These are phyloP conservation scores for Cephus rjabovi DNA, from an alignment of 2,888 invertebrate genomes.

Conservation along the genomic window DNA sequence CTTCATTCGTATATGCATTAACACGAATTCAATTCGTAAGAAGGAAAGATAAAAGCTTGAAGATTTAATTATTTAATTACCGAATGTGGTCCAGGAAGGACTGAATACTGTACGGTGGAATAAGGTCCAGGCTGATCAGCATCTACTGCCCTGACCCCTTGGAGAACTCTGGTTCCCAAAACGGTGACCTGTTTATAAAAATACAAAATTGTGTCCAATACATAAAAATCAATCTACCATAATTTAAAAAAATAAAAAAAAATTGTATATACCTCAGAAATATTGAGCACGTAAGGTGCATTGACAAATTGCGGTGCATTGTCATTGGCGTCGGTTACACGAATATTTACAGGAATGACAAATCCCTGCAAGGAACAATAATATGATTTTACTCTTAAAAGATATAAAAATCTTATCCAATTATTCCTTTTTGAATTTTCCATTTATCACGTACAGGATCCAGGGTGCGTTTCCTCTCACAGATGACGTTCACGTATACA, in stretches of 20 bases:
- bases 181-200: conserved; percentile 66
- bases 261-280: conserved; percentile 77
- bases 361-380: conserved; percentile 71
- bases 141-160: conserved; percentile 83
- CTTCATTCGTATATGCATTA: conserved; percentile 24
- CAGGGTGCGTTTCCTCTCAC: conserved; percentile 81
- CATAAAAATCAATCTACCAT: conserved; percentile 8
- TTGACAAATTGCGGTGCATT: conserved; percentile 87
- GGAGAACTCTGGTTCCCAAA: conserved; percentile 76
- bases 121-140: conserved; percentile 90
- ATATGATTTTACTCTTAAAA: not conserved
- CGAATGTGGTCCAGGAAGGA: conserved; percentile 82
- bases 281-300: conserved; percentile 83
- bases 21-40: not conserved
- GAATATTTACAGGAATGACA: conserved; percentile 83
- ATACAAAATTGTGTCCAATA: not conserved
- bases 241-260: not conserved
- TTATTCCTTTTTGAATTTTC: not conserved
- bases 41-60: not conserved
- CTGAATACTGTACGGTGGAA: conserved; percentile 86
- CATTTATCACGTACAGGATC: conserved; percentile 76
- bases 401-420: not conserved
- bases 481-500: conserved; percentile 87
- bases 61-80: conserved; percentile 59
- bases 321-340: conserved; percentile 92